Evolutionary conservation across 64 coral and sea anemone genomes (phyloP).

Genomic region (Montipora capricornis): DNA sequence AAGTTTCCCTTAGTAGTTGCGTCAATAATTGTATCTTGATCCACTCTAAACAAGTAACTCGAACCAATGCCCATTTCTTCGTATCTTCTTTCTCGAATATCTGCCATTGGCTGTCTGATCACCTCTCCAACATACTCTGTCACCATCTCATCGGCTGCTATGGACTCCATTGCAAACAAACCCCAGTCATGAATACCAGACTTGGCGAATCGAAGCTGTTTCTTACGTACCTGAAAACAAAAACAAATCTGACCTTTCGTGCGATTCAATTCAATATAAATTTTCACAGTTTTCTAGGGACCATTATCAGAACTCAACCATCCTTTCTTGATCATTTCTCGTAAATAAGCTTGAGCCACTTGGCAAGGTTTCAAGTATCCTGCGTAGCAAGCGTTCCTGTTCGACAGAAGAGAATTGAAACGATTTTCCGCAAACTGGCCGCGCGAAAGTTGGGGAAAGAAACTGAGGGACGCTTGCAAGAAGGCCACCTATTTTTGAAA

Average conservation of each 20-base stretch:
- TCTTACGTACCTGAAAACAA: constrained; percentile 86
- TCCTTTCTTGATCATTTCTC: no score
- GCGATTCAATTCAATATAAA: background rate
- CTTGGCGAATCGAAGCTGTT: constrained; percentile 92
- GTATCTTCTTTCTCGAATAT: constrained; percentile 88
- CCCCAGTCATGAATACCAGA: constrained; percentile 99
- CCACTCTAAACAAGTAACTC: constrained; percentile 96
- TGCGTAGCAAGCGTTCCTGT: no score
- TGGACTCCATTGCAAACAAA: constrained; percentile 91
- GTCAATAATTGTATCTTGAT: constrained; percentile 96
- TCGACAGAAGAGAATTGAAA: no score
- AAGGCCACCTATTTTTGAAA: no score
- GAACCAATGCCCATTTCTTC: constrained; percentile 92
- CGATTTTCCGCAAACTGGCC: no score
- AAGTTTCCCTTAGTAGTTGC: constrained; percentile 93
- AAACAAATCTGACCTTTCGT: background rate
- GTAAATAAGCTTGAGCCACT: no score
- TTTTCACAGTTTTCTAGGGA: background rate
- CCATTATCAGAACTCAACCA: no score
- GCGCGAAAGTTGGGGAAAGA: no score
- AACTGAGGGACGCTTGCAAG: no score
- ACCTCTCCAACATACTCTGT: constrained; percentile 97
- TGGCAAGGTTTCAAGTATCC: no score
- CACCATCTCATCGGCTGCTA: constrained; percentile 98
- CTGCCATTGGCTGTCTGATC: constrained; percentile 91